Evolutionary conservation across 1,140 invertebrate species (phyloP).

Genomic region (Drosophila kepulauana): DNA sequence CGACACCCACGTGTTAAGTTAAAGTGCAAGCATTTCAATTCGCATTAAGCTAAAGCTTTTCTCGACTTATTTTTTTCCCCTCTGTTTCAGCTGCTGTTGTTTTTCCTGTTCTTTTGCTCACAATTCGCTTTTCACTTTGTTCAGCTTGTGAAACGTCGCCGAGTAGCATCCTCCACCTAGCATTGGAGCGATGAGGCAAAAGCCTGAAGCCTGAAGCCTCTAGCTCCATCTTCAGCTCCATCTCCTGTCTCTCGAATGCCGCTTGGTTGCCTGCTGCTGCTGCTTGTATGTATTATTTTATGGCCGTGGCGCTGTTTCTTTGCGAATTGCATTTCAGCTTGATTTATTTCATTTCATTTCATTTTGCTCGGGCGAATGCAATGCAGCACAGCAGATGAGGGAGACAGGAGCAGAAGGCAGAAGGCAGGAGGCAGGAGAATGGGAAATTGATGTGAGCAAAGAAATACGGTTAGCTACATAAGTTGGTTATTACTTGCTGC

Average conservation of each 20-base stretch:
- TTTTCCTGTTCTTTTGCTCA: background rate
- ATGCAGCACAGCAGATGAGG: slow-evolving; percentile 19
- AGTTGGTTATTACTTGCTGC: slow-evolving; percentile 82
- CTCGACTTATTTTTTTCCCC: background rate
- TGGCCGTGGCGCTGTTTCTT: slow-evolving; percentile 72
- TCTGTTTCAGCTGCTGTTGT: too few relatives aligned
- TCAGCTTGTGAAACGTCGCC: slow-evolving; percentile 42
- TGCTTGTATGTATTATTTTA: slow-evolving; percentile 69
- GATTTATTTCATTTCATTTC: slow-evolving; percentile 82
- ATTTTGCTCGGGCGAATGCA: slow-evolving; percentile 63
- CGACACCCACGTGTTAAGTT: slow-evolving; percentile 55
- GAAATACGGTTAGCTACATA: slow-evolving; percentile 81
- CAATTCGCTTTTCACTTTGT: slow-evolving; percentile 59
- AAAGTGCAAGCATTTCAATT: slow-evolving; percentile 69
- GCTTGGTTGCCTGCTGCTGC: background rate
- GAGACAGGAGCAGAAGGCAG: slow-evolving; percentile 10
- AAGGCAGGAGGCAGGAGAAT: background rate
- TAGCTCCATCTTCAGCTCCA: background rate
- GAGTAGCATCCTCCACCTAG: slow-evolving; percentile 13
- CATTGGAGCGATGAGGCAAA: background rate
- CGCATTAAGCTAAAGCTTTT: slow-evolving; percentile 67
- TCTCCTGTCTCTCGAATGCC: background rate
- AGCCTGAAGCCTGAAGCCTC: background rate
- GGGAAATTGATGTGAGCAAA: slow-evolving; percentile 71
- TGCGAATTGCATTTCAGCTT: slow-evolving; percentile 82